Evolutionary conservation across 2,888 invertebrate genomes (phyloP), one percentile per base, ranked within the genome.

Genomic region (Sphinx pinastri): DNA sequence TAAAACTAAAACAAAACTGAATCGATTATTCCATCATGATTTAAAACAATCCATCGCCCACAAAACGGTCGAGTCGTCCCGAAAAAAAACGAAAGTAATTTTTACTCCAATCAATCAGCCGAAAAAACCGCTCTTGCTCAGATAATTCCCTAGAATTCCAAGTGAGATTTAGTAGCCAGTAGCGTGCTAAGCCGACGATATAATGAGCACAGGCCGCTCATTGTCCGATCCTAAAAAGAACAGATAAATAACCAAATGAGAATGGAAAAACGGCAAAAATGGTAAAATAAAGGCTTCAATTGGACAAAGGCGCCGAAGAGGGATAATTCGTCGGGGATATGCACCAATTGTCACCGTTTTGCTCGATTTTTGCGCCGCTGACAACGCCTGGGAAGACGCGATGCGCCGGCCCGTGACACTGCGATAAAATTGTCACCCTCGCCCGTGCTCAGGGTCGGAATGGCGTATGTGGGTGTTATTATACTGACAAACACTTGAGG

Each of bases 221-320:
- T 87, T 88, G 89, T 89, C 83, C 85, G 79, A 77, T 78, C 83
- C 87, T 88, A 92, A 92, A 92, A 92, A 90, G 90, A 89, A 85
- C 84, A 92, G 85, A 93, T 92, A 93, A 93, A 93, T 93, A 93
- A 92, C 92, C 93, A 94, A 94, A 93, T 94, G 93, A 92, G 93
- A 92, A 91, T 88, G 90, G 92, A 91, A 91, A 92, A 93, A 92
- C 88, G 90, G 91, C 89, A 90, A 92, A 93, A 93, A 93, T 90
- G 88, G 90, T 87, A 84, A 91, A 91, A 93, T 92, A 93, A 93
- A 92, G 91, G 88, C 86, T 88, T 88, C 91, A 91, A 92, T 91
- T 92, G 89, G 88, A 92, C 93, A 93, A 92, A 93, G 93, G 91
- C 93, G 91, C 93, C 93, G 94, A 92, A 90, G 83, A 81, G 81